Percentiles rank a stretch among this genome's conserved stretches.
Conservation (phyloP, 2,888 invertebrate species). For the Crematogaster levior region DNA sequence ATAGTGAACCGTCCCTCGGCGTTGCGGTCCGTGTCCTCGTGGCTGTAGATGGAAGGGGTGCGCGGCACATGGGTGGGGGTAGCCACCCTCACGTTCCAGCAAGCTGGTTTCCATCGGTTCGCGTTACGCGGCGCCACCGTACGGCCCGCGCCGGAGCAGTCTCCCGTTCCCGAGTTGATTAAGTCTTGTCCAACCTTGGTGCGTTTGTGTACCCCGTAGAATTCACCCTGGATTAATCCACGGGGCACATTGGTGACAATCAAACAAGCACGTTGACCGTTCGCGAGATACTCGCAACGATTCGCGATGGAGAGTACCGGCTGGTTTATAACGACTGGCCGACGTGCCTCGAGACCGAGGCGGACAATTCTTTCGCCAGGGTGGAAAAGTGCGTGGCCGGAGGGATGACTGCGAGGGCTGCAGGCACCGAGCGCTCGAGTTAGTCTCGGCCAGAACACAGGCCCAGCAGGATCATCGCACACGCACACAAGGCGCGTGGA, state of each 20-base stretch:
- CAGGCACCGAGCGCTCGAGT: slow-evolving; percentile 83
- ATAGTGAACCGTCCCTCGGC: slow-evolving; percentile 73
- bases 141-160: slow-evolving; percentile 78
- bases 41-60: slow-evolving; percentile 75
- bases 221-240: background rate
- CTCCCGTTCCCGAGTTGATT: slow-evolving; percentile 68
- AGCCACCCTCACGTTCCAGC: slow-evolving; percentile 82
- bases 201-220: slow-evolving; percentile 13
- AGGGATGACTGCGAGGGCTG: slow-evolving; percentile 85
- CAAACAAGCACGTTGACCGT: background rate
- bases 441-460: slow-evolving; percentile 85
- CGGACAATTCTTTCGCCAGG: slow-evolving; percentile 80
- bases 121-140: slow-evolving; percentile 83
- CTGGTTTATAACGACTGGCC: background rate
- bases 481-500: slow-evolving; percentile 70
- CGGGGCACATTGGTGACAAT: background rate
- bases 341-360: background rate
- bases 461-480: slow-evolving; percentile 83
- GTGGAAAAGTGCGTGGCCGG: slow-evolving; percentile 84
- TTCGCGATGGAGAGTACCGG: background rate
- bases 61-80: slow-evolving; percentile 73
- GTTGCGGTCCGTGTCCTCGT: slow-evolving; percentile 70
- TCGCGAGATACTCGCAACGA: background rate
- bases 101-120: slow-evolving; percentile 62
- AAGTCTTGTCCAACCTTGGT: slow-evolving; percentile 68